Evolutionary conservation across 2,797 vertebrate genomes (phyloP), one percentile per base, ranked within the genome.

Genomic region (Loris lydekkerianus): DNA sequence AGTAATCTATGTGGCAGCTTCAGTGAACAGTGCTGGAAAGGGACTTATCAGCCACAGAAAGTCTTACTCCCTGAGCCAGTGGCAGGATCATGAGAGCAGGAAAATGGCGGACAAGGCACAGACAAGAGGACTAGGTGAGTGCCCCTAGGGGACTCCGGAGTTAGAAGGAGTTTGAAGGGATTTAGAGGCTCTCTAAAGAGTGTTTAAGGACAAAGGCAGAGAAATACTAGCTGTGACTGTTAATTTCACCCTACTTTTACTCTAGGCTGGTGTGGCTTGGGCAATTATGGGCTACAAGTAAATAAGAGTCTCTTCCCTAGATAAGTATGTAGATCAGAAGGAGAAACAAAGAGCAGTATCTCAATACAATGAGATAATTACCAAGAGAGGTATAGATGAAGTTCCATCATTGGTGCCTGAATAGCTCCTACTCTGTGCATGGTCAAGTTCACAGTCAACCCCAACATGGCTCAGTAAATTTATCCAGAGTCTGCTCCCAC

Each of bases 181-280:
- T 91, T 70, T 85, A 56, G 67, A 82, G 29, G 29, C 18, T 91
- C 18, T 29, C 43, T n/a, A 76, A 82, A 82, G 53, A 58, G 2
- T 56, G 25, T 37, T 10, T 77, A 77, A 18, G 77, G 15, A 31
- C 5, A 40, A 58, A 65, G 53, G n/a, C 65, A 96, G 91, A 95
- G 17, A 73, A 80, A 70, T 85, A 65, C 14, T 87, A 69, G n/a
- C 49, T 96, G 63, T 82, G 25, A n/a, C 20, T 85, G 8, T 87
- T 90, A 94, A 58, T 72, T 90, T 93, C 43, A 93, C 10, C 4
- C 40, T 87, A 17, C 58, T 90, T 94, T 92, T 70, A 65, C 7
- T 76, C 15, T 53, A 37, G 5, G 7, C 31, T 87, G 29, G 14
- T 14, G 5, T 65, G 87, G 10, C 11, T 70, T 87, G 72, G 37